Conservation (phyloP, 2,113 vertebrate genomes). For the Delphinus delphis region DNA sequence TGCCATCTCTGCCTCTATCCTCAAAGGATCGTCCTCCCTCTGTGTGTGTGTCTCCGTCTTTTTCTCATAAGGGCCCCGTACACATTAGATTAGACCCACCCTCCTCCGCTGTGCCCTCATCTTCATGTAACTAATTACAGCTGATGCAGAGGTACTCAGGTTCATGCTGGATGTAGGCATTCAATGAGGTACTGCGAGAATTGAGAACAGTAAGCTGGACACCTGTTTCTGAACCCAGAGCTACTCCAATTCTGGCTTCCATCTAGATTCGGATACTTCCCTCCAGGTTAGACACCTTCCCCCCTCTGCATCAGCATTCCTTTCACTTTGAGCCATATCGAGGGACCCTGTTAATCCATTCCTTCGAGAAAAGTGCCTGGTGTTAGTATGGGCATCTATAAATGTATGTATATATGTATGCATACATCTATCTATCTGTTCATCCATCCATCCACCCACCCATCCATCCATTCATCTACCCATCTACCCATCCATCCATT, state of each 20-base stretch:
- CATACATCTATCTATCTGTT: too few species aligned
- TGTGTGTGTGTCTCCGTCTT: not conserved
- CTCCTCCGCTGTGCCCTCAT: not conserved
- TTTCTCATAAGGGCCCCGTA: not conserved
- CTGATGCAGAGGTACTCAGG: not conserved
- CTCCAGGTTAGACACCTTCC: too few species aligned
- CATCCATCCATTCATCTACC: too few species aligned
- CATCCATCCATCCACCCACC: not conserved
- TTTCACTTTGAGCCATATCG: not conserved
- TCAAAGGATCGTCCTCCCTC: fast-evolving
- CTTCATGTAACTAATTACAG: not conserved
- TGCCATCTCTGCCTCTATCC: not conserved
- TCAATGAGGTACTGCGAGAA: not conserved
- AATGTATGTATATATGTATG: not conserved
- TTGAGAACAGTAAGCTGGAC: not conserved
- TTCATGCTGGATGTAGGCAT: fast-evolving
- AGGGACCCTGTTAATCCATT: not conserved
- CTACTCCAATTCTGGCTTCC: not conserved
- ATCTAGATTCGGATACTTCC: not conserved
- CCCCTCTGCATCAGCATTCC: too few species aligned
- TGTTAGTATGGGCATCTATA: not conserved
- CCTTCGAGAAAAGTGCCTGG: not conserved
- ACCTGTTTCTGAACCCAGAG: not conserved
- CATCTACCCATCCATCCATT: too few species aligned
- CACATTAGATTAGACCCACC: too few species aligned